Conservation (phyloP, 2,113 vertebrate species). For the Thryonomys swinderianus region DNA sequence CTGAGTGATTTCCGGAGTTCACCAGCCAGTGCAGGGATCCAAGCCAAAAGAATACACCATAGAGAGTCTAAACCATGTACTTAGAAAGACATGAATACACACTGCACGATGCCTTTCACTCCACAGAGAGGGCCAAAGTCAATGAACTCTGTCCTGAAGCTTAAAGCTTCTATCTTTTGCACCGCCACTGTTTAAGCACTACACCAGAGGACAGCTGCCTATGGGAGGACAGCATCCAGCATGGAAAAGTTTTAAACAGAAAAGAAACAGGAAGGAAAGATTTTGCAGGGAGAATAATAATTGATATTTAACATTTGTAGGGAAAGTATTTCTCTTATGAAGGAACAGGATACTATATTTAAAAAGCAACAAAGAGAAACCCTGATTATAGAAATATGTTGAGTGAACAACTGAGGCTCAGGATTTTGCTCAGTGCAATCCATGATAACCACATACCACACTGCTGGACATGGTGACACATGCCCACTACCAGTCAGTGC, state of each 20-base stretch:
- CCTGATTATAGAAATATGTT: neutral
- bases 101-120: neutral
- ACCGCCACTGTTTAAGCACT: neutral
- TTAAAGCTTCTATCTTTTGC: neutral
- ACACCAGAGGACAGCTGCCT: neutral
- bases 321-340: constrained; percentile 21
- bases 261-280: neutral
- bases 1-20: neutral
- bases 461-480: too few relatives aligned
- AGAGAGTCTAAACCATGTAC: neutral
- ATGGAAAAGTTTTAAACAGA: constrained; percentile 34
- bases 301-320: neutral
- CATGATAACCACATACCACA: too few relatives aligned
- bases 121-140: neutral
- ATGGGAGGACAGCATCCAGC: neutral
- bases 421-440: too few relatives aligned
- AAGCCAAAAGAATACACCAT: neutral
- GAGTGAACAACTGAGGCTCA: neutral
- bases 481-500: too few relatives aligned
- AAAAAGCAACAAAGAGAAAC: neutral
- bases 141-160: neutral
- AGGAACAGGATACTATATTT: neutral
- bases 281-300: constrained; percentile 8
- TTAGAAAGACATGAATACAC: neutral
- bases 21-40: neutral